Base-by-base conservation (phyloP, 2,113 vertebrate species). In the Chionomys nivalis region DNA sequence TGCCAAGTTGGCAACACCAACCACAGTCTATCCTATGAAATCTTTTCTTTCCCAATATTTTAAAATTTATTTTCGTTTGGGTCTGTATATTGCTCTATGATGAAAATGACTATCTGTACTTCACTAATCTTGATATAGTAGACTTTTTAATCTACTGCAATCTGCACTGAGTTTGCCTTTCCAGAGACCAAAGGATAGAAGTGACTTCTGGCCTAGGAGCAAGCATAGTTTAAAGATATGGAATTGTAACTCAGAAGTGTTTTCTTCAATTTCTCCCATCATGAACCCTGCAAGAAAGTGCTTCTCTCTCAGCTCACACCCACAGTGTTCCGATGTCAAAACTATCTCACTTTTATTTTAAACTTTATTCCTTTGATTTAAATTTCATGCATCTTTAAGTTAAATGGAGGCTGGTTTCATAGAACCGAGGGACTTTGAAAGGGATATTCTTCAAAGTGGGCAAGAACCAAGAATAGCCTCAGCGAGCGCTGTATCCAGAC, bases 311-410 rank as follows among this genome's bases (percentile, higher is more conserved):
- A 77, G 66, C 58, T 93, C 85, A 31, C 4, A 49, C 47, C 36
- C 7, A 4, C 58, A 65, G 44, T 89, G 72, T 28, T 65, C 65
- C 91, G 49, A 26, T 49, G 52, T 88, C 79, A 93, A 90, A 79
- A 89, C 63, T 81, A 72, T 73, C n/a, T 90, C 31, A 81, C 65
- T 90, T 76, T 97, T 87, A 36, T 93, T 95, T 97, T 82, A 49
- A 47, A 94, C 72, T 52, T 63, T 82, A 94, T 83, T 96, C 55
- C n/a, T 92, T 94, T 58, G 63, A 87, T 89, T 96, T 86, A 79
- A 78, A 82, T 79, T 7, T 39, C 88, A 31, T 78, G 65, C 36
- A 83, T 78, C 81, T 94, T 85, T 68, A 92, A 58, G 33, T 33
- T 63, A n/a, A 77, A 39, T 68, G 83, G 85, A 82, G 55, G 26